Percentiles rank a stretch among this genome's conserved stretches.
Evolutionary conservation across 2,888 invertebrate species (phyloP).

Genomic region (Pinctada fucata): DNA sequence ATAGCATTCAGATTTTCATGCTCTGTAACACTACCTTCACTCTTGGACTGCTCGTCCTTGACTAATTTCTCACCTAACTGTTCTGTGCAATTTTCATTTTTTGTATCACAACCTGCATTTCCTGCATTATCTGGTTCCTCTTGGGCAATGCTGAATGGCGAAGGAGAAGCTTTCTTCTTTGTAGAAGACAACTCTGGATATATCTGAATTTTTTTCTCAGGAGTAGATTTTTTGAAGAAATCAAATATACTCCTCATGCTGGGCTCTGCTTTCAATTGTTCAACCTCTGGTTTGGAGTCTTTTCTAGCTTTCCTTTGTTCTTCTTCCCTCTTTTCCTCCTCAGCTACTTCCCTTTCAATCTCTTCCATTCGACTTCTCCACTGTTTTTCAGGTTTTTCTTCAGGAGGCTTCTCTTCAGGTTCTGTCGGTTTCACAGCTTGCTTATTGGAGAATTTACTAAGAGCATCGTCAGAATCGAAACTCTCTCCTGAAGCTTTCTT

Average conservation of each 20-base stretch:
- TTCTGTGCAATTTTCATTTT: background rate
- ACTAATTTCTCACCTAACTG: too few species aligned
- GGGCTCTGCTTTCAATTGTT: conserved; percentile 25
- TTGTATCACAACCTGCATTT: background rate
- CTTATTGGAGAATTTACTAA: background rate
- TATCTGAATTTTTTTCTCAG: conserved; percentile 25
- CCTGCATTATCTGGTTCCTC: conserved; percentile 7
- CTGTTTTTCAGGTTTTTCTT: background rate
- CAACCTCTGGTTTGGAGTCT: conserved; percentile 12
- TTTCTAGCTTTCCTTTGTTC: conserved; percentile 5
- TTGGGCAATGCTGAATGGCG: background rate
- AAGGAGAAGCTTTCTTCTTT: conserved; percentile 16
- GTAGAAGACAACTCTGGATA: conserved; percentile 31
- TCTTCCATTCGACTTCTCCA: conserved; percentile 13
- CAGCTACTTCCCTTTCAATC: conserved; percentile 26
- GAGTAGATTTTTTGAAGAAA: conserved; percentile 32
- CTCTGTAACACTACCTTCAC: background rate
- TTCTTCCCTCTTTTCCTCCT: conserved; percentile 28
- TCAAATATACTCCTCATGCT: conserved; percentile 42
- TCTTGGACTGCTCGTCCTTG: background rate
- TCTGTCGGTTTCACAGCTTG: background rate
- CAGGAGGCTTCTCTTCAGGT: conserved; percentile 6
- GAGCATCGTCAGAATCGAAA: background rate
- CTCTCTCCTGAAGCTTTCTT: background rate
- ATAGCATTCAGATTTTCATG: background rate